Evolutionary conservation across 2,888 invertebrate species (phyloP).

Genomic region (Torymus auratus): DNA sequence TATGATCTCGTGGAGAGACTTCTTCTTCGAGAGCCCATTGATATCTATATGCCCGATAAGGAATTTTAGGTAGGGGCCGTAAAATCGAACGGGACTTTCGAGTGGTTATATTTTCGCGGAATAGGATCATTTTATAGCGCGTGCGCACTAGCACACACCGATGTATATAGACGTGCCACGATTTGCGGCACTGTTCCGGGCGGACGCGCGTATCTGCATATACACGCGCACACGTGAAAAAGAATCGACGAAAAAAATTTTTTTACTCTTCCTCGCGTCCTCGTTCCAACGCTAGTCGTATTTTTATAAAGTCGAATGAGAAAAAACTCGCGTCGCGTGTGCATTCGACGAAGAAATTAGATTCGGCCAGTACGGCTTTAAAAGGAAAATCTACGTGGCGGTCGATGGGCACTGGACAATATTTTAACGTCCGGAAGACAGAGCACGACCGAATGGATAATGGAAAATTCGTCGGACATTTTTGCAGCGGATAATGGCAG

Average conservation of each 20-base stretch:
- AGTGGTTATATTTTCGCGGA: conserved; percentile 50
- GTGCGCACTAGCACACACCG: background rate
- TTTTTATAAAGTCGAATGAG: no score
- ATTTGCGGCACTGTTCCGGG: conserved; percentile 3
- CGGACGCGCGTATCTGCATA: no score
- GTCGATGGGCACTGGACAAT: background rate
- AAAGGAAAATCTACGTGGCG: no score
- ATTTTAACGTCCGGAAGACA: conserved; percentile 12
- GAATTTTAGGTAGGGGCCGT: conserved; percentile 49
- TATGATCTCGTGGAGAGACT: conserved; percentile 32
- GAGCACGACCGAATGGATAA: no score
- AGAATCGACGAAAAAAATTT: no score
- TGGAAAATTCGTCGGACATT: background rate
- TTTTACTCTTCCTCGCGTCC: no score
- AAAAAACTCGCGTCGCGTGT: no score
- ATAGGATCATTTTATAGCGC: conserved; percentile 35
- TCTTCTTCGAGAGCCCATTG: conserved; percentile 41
- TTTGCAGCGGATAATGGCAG: background rate
- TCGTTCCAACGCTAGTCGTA: no score
- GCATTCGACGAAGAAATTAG: no score
- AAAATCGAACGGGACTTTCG: conserved; percentile 44
- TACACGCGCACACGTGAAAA: no score
- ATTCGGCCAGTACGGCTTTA: no score
- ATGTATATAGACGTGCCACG: conserved; percentile 20
- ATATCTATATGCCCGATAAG: conserved; percentile 48